Evolutionary conservation across 2,797 vertebrate genomes (phyloP), one percentile per base, ranked within the genome.

Genomic region (Prunella strophiata): DNA sequence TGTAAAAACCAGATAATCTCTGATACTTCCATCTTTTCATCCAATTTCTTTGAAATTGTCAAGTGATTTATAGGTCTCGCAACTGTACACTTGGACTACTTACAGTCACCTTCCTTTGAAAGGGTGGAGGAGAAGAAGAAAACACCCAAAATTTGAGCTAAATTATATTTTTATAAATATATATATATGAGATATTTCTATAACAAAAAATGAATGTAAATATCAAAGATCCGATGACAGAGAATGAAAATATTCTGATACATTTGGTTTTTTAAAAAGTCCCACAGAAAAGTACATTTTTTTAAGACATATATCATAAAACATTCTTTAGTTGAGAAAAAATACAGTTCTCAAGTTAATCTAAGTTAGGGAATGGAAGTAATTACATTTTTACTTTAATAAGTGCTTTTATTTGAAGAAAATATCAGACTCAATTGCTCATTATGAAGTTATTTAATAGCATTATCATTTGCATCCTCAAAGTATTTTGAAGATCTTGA

Each of bases 231-330:
- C 7, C 68, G 10, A 70, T 75, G 27, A 30, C 10, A 61, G 43
- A 57, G 2, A 63, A 30, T 25, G 10, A 48, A 93, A 50, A 52
- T 32, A 71, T 36, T 72, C 29, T 68, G 17, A 85, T 38, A 42
- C 2, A 23, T 36, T 67, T 30, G 10, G 74, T 57, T 19, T 66
- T 30, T 10, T 0, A 38, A 65, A 9, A 6, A 42, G 2, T 0
- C 12, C 7, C 4, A 25, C 12, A 45, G 0, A 34, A 50, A 17
- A 9, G 2, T 20, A 77, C n/a, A 38, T 34, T 88, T 88, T 79
- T 77, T 65, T 34, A 30, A 51, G 73, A 32, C 7, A 77, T 9
- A n/a, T 48, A 40, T 11, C 13, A 2, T 61, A 43, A 10, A 32
- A 47, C 25, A 34, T 21, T 16, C 2, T 73, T 90, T 54, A 66